phyloP scores from a whole-genome alignment of 2,888 invertebrate species.

The Athalia cordata region DNA sequence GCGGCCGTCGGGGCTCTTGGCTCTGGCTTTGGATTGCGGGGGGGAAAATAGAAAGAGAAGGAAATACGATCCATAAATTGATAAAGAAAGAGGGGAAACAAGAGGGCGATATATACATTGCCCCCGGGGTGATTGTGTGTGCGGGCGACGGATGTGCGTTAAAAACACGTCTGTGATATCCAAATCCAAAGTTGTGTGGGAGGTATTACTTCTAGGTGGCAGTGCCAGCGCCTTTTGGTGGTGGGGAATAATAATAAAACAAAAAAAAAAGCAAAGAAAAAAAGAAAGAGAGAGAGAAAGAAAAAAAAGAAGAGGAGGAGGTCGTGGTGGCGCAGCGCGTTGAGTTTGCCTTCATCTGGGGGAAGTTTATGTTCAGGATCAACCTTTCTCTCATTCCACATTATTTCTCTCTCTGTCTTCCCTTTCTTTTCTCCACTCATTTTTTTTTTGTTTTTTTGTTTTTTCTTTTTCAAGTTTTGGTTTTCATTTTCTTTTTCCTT shows the following conservation, averaged over 20 bases:
- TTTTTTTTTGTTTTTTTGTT: too few relatives aligned
- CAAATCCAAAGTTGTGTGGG: too few relatives aligned
- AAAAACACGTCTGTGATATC: too few relatives aligned
- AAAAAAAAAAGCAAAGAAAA: too few relatives aligned
- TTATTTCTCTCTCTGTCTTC: not conserved
- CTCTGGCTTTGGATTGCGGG: not conserved
- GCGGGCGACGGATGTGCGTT: too few relatives aligned
- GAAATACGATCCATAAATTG: too few relatives aligned
- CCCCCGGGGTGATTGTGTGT: too few relatives aligned
- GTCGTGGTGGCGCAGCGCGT: not conserved
- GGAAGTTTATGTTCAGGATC: slow-evolving; percentile 29
- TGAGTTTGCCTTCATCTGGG: slow-evolving; percentile 3
- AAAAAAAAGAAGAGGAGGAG: not conserved
- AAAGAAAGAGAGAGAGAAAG: not conserved
- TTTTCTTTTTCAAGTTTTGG: not conserved
- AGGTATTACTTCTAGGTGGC: too few relatives aligned
- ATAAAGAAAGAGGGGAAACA: not conserved
- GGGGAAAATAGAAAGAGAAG: not conserved
- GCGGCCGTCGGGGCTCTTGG: not conserved
- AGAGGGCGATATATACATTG: too few relatives aligned
- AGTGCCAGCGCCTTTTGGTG: too few relatives aligned
- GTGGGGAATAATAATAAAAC: too few relatives aligned
- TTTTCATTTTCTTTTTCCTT: not conserved
- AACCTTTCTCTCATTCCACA: slow-evolving; percentile 33
- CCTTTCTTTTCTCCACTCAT: not conserved